Conservation (phyloP, 1,140 invertebrate genomes). For the Zaprionus africanus region DNA sequence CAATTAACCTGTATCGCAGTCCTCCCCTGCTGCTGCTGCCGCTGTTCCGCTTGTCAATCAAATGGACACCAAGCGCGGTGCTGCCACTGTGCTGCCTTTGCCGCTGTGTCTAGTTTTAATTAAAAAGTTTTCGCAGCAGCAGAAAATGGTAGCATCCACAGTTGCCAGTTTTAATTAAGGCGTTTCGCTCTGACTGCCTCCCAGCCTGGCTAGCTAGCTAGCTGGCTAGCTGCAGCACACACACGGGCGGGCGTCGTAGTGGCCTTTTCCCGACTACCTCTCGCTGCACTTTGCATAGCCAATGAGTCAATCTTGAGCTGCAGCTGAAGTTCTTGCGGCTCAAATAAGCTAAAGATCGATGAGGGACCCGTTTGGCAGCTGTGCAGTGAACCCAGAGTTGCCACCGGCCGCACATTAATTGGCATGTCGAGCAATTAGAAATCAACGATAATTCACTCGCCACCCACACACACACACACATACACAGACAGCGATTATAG, state of each 20-base stretch:
- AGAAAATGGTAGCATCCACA: constrained; percentile 61
- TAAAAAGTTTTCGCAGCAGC: constrained; percentile 45
- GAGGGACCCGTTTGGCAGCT: background rate
- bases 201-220: background rate
- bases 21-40: background rate
- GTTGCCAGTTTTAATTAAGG: constrained; percentile 62
- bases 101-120: constrained; percentile 47
- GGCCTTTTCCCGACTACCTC: background rate
- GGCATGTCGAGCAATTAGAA: constrained; percentile 78
- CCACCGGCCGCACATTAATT: constrained; percentile 62
- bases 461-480: constrained; percentile 26
- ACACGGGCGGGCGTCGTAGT: constrained; percentile 14
- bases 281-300: constrained; percentile 36
- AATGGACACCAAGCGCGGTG: constrained; percentile 49
- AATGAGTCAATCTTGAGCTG: constrained; percentile 14
- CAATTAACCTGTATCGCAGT: constrained; percentile 52
- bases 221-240: constrained; percentile 8
- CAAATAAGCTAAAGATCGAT: background rate
- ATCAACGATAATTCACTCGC: constrained; percentile 69
- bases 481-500: background rate
- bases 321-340: background rate
- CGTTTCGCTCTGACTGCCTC: constrained; percentile 19
- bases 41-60: constrained; percentile 60
- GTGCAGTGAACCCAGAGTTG: background rate
- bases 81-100: constrained; percentile 2